These are phyloP conservation scores for Acipenser transmontanus DNA, from an alignment of 2,797 vertebrate species.

Conservation along the genomic window DNA sequence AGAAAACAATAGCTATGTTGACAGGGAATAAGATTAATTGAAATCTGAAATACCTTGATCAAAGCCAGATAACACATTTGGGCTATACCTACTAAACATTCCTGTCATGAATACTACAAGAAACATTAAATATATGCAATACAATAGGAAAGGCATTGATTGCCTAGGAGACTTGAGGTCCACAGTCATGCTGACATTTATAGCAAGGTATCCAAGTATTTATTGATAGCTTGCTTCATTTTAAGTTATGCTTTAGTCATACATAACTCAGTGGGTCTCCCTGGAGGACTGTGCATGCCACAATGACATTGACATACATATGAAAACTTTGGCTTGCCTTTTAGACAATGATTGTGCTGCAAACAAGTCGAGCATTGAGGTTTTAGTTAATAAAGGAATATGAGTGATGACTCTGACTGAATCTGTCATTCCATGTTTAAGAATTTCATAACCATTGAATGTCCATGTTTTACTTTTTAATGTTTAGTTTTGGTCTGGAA, in stretches of 20 bases:
- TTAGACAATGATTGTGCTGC: background rate
- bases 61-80: too few relatives aligned
- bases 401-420: too few relatives aligned
- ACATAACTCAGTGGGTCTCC: background rate
- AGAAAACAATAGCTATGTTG: too few relatives aligned
- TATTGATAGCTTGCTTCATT: slow-evolving; percentile 1
- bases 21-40: too few relatives aligned
- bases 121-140: background rate
- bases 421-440: too few relatives aligned
- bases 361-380: too few relatives aligned
- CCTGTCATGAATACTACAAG: background rate
- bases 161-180: background rate
- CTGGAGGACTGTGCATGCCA: background rate
- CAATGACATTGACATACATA: background rate
- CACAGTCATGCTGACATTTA: background rate
- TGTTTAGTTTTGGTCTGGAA: too few relatives aligned
- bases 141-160: background rate
- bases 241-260: background rate
- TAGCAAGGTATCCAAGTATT: background rate
- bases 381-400: too few relatives aligned
- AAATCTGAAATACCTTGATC: too few relatives aligned
- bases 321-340: background rate
- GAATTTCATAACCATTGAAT: too few relatives aligned
- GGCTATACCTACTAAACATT: background rate
- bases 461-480: too few relatives aligned